These are phyloP conservation scores for Drosophila nebulosa DNA, from an alignment of 1,140 invertebrate species.

Conservation along the genomic window DNA sequence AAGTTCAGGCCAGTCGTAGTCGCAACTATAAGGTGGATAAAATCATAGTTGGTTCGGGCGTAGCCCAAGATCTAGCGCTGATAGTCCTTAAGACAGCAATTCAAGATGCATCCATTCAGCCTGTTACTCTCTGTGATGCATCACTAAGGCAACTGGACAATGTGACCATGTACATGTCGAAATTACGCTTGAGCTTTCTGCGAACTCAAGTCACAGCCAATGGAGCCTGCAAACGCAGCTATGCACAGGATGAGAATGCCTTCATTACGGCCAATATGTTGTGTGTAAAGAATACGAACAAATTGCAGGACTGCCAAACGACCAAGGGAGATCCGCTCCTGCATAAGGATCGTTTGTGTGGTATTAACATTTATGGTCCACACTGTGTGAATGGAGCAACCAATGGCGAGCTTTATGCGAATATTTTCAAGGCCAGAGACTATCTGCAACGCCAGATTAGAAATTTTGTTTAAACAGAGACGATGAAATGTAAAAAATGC, in stretches of 20 bases:
- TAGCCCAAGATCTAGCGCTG: slow-evolving; percentile 20
- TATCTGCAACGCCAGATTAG: slow-evolving; percentile 3
- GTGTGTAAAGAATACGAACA: slow-evolving; percentile 37
- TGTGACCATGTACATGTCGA: slow-evolving; percentile 40
- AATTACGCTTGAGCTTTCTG: slow-evolving; percentile 14
- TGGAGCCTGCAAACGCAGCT: slow-evolving; percentile 33
- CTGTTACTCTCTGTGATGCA: slow-evolving; percentile 20
- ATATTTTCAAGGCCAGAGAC: slow-evolving; percentile 26
- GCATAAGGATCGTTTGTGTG: slow-evolving; percentile 30
- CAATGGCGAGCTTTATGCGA: slow-evolving; percentile 49
- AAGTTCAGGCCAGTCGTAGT: slow-evolving; percentile 10
- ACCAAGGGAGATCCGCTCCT: slow-evolving; percentile 30
- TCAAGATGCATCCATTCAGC: not conserved
- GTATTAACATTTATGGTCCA: slow-evolving; percentile 44
- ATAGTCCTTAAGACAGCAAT: slow-evolving; percentile 1
- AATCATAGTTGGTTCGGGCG: not conserved
- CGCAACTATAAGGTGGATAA: not conserved
- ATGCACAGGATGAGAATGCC: slow-evolving; percentile 20
- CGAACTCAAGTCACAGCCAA: slow-evolving; percentile 37
- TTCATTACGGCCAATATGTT: slow-evolving; percentile 38
- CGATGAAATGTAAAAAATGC: not conserved
- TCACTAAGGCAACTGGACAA: slow-evolving; percentile 4
- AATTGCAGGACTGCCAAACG: slow-evolving; percentile 29
- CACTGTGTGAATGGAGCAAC: slow-evolving; percentile 19
- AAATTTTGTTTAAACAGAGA: not conserved